These are phyloP conservation scores for Pseudopodoces humilis DNA, from an alignment of 2,113 vertebrate species.

Conservation along the genomic window DNA sequence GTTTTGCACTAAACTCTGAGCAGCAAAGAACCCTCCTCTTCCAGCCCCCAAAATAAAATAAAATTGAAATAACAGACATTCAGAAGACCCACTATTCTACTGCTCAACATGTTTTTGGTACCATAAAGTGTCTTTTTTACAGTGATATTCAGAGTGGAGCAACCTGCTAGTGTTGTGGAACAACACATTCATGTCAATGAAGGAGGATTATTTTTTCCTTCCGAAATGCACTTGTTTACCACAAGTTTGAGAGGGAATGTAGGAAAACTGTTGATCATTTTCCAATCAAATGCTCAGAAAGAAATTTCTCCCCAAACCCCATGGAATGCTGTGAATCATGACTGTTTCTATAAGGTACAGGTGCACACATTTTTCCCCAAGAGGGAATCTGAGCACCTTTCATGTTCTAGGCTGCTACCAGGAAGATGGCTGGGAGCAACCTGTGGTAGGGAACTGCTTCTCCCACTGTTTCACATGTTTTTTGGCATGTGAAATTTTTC, in stretches of 20 bases:
- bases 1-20: slow-evolving; percentile 64
- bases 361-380: not conserved
- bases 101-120: not conserved
- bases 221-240: not conserved
- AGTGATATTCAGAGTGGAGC: not conserved
- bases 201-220: not conserved
- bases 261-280: not conserved
- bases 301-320: not conserved
- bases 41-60: not conserved
- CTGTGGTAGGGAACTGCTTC: not conserved
- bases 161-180: not conserved
- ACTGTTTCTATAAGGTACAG: not conserved
- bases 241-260: not conserved
- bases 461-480: not conserved
- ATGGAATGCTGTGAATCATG: not conserved
- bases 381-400: not conserved
- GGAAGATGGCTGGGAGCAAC: not conserved
- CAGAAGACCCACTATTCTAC: not conserved
- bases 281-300: not conserved
- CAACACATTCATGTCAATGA: not conserved
- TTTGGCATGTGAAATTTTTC: not conserved
- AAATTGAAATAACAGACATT: not conserved
- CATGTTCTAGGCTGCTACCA: not conserved
- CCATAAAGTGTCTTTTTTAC: not conserved
- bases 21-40: slow-evolving; percentile 33